A percentile compares a stretch with the other conserved stretches of the same genome.
These are phyloP conservation scores for Anarsia innoxiella DNA, from an alignment of 2,888 invertebrate species.

Conservation along the genomic window DNA sequence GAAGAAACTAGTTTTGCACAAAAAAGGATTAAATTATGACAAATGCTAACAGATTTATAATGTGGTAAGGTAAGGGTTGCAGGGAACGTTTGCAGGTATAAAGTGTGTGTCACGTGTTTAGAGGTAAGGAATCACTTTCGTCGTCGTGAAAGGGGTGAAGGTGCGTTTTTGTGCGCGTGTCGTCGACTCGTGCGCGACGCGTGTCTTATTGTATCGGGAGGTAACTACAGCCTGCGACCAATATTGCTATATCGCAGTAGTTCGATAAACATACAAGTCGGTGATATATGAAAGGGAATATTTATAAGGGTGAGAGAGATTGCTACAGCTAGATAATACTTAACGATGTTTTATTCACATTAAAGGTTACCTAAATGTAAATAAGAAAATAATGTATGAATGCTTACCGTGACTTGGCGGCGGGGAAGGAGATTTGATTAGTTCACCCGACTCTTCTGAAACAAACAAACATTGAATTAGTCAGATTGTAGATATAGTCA, in stretches of 20 bases:
- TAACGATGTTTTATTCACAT: not conserved
- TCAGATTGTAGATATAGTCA: too few species aligned
- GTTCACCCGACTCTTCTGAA: conserved; percentile 74
- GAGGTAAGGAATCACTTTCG: not conserved
- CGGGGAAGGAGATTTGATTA: conserved; percentile 87
- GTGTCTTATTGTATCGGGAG: conserved; percentile 3
- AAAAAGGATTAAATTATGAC: not conserved
- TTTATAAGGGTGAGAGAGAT: not conserved
- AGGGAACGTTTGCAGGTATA: not conserved
- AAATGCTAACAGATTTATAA: not conserved
- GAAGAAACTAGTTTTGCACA: not conserved
- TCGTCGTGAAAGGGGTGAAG: conserved; percentile 4
- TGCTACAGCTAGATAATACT: not conserved
- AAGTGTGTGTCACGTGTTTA: not conserved
- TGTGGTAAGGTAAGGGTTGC: not conserved
- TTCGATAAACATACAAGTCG: not conserved
- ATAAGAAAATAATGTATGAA: not conserved
- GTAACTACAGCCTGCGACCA: not conserved
- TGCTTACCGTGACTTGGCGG: conserved; percentile 83
- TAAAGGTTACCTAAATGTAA: not conserved
- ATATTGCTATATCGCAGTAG: not conserved
- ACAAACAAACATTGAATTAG: conserved; percentile 37
- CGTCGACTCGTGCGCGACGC: conserved; percentile 10
- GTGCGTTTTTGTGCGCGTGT: not conserved
- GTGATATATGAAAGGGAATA: not conserved